A percentile compares a stretch with the other conserved stretches of the same genome.
phyloP scores from a whole-genome alignment of 2,113 vertebrate species.

The Spea bombifrons region DNA sequence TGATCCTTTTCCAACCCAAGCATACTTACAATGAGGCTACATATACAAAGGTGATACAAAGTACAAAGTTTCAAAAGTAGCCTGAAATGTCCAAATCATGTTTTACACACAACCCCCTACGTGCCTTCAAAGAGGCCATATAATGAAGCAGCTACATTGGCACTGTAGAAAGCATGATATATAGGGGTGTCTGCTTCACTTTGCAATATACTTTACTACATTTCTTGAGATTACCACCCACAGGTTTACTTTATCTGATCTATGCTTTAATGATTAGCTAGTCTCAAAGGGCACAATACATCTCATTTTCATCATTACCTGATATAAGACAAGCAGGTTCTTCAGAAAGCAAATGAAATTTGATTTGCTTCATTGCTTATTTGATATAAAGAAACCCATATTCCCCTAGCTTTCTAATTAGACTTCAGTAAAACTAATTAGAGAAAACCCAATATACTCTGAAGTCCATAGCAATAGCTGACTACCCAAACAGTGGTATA shows the following conservation, averaged over 20 bases:
- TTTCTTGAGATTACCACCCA: background rate
- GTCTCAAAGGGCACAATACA: background rate
- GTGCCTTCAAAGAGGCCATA: too few species aligned
- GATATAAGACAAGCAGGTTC: conserved; percentile 16
- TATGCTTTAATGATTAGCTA: background rate
- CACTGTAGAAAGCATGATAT: too few species aligned
- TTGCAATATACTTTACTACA: too few species aligned
- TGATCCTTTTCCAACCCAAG: too few species aligned
- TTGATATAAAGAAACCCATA: conserved; percentile 44
- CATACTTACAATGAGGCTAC: too few species aligned
- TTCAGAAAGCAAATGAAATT: conserved; percentile 37
- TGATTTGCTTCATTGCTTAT: conserved; percentile 33
- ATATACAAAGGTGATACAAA: too few species aligned
- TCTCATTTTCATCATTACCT: conserved; percentile 34
- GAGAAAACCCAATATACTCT: conserved; percentile 36
- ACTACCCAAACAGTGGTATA: conserved; percentile 14
- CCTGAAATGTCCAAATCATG: too few species aligned
- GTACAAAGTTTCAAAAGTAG: too few species aligned
- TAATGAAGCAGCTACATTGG: background rate
- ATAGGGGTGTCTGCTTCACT: too few species aligned
- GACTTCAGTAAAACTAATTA: conserved; percentile 42
- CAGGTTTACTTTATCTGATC: background rate
- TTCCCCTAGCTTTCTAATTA: conserved; percentile 40
- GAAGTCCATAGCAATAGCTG: conserved; percentile 20
- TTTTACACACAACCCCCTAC: too few species aligned